These are phyloP conservation scores for Lasioglossum baleicum DNA, from an alignment of 1,140 invertebrate genomes.

Conservation along the genomic window DNA sequence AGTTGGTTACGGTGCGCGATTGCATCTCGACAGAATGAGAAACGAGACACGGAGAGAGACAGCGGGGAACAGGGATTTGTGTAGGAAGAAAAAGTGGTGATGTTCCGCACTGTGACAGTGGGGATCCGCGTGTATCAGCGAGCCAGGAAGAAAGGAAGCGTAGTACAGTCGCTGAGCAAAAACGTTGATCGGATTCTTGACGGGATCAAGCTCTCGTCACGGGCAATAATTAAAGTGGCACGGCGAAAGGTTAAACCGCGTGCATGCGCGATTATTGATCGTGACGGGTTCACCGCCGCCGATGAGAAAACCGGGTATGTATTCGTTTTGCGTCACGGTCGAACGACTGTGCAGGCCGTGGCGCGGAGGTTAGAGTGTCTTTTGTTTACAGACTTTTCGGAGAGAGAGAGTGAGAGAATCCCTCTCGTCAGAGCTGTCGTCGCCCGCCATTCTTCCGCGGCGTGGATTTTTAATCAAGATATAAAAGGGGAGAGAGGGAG, in stretches of 20 bases:
- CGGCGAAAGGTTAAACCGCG: slow-evolving; percentile 33
- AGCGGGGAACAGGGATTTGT: too few relatives aligned
- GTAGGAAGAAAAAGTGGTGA: too few relatives aligned
- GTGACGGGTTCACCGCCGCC: not conserved
- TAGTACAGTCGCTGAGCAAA: too few relatives aligned
- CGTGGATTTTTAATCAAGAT: slow-evolving; percentile 26
- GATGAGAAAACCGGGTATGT: slow-evolving; percentile 28
- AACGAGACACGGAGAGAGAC: too few relatives aligned
- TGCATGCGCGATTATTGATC: slow-evolving; percentile 38
- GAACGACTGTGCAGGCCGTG: not conserved
- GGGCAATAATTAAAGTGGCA: slow-evolving; percentile 28
- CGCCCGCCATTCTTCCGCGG: slow-evolving; percentile 1
- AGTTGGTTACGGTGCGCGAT: too few relatives aligned
- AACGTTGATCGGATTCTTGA: too few relatives aligned
- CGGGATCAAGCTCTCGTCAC: not conserved
- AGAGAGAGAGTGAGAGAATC: too few relatives aligned
- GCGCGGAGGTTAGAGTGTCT: not conserved
- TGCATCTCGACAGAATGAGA: too few relatives aligned
- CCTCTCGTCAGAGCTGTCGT: not conserved
- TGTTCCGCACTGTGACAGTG: too few relatives aligned
- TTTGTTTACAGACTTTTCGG: not conserved
- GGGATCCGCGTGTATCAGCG: too few relatives aligned
- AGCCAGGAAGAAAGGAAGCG: too few relatives aligned
- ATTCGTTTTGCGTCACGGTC: slow-evolving; percentile 22
- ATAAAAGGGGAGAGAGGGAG: not conserved